Conservation (phyloP, 2,888 invertebrate species). For the Morpho deidamia region DNA sequence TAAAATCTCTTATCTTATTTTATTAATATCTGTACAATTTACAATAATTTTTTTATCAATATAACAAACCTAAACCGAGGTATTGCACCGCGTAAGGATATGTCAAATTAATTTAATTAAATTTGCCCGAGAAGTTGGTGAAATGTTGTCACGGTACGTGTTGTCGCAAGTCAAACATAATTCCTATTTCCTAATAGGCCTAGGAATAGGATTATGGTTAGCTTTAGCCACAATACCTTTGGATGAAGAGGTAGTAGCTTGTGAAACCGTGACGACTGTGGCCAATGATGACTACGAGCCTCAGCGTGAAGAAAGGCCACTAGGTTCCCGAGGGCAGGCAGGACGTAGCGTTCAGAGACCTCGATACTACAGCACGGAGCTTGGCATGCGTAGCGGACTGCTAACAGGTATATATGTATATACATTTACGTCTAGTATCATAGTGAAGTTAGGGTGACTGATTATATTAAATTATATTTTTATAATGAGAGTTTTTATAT, state of each 20-base stretch:
- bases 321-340: constrained; percentile 37
- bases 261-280: constrained; percentile 26
- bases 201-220: constrained; percentile 75
- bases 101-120: constrained; percentile 2
- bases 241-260: constrained; percentile 47
- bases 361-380: constrained; percentile 95
- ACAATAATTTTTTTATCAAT: constrained; percentile 1
- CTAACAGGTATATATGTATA: constrained; percentile 77
- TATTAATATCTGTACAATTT: constrained; percentile 2
- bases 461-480: too few relatives aligned
- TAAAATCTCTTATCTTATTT: neutral
- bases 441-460: too few relatives aligned
- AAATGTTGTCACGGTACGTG: constrained; percentile 64
- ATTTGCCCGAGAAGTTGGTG: constrained; percentile 4
- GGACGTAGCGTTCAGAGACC: constrained; percentile 84
- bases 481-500: too few relatives aligned
- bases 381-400: constrained; percentile 93
- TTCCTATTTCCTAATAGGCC: constrained; percentile 76
- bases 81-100: neutral
- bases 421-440: neutral
- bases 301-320: constrained; percentile 49
- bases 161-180: constrained; percentile 75
- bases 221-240: constrained; percentile 71
- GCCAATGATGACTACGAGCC: constrained; percentile 59
- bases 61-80: neutral